A percentile compares a stretch with the other conserved stretches of the same genome.
Conservation (phyloP, 2,797 vertebrate genomes). For the Fratercula arctica region DNA sequence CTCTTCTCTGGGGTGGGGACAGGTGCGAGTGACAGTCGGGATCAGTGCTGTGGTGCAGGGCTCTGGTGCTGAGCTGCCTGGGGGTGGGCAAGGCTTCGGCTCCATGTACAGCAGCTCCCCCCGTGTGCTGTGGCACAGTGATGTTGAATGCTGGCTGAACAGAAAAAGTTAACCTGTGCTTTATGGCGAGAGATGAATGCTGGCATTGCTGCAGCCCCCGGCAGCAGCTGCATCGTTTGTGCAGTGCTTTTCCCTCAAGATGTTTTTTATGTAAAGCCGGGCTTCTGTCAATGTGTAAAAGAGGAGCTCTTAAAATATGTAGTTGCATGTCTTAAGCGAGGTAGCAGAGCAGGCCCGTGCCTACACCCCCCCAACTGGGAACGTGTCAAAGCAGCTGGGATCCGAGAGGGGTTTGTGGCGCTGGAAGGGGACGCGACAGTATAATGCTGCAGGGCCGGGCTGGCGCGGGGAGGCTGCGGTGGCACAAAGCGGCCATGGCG, state of each 20-base stretch:
- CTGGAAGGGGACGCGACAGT: rapidly evolving
- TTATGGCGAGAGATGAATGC: neutral
- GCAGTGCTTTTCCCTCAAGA: neutral
- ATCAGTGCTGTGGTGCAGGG: neutral
- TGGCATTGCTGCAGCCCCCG: neutral
- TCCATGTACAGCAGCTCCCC: rapidly evolving
- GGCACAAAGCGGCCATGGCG: neutral
- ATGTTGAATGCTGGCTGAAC: rapidly evolving
- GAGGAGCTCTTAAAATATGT: neutral
- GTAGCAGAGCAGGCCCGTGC: neutral
- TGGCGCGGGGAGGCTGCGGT: neutral
- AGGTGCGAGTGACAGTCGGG: rapidly evolving
- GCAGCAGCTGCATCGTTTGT: neutral
- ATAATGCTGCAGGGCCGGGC: rapidly evolving
- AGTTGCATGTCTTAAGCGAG: neutral
- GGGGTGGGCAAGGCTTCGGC: rapidly evolving
- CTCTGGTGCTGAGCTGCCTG: neutral
- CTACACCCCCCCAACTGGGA: neutral
- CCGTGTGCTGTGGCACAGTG: rapidly evolving
- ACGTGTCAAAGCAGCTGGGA: neutral
- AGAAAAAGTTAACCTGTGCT: neutral
- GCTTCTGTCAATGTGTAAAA: neutral
- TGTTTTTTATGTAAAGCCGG: neutral
- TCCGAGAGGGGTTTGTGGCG: rapidly evolving
- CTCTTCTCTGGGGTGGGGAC: too few relatives aligned